A percentile compares a stretch with the other conserved stretches of the same genome.
Evolutionary conservation across 2,888 invertebrate species (phyloP).

Genomic region (Coelopa pilipes): DNA sequence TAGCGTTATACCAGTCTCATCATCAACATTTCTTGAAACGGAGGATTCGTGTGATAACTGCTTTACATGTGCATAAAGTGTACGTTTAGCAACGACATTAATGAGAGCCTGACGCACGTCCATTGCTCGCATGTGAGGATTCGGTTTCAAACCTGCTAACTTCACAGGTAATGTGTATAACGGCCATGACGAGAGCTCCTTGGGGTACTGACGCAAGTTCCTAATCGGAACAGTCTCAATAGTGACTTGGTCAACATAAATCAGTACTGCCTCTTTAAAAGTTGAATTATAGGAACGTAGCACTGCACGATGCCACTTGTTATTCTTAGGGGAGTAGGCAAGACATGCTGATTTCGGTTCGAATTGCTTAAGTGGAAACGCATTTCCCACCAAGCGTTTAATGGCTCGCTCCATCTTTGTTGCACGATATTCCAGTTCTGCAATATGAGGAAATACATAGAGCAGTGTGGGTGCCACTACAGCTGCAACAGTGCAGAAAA

Average conservation of each 20-base stretch:
- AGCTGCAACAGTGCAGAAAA: constrained; percentile 56
- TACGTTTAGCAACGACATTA: constrained; percentile 46
- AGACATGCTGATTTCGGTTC: constrained; percentile 70
- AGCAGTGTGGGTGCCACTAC: constrained; percentile 55
- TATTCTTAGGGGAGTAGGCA: constrained; percentile 72
- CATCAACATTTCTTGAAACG: neutral
- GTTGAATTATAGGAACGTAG: constrained; percentile 69
- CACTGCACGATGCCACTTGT: constrained; percentile 78
- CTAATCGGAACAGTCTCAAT: constrained; percentile 68
- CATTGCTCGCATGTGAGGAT: constrained; percentile 58
- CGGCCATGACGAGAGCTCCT: constrained; percentile 69
- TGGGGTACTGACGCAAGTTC: constrained; percentile 69
- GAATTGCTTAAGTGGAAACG: constrained; percentile 67
- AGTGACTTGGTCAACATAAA: constrained; percentile 83
- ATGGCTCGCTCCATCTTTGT: constrained; percentile 69
- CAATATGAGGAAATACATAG: constrained; percentile 57
- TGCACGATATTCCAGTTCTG: constrained; percentile 67
- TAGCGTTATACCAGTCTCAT: constrained; percentile 18
- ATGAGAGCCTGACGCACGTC: constrained; percentile 57
- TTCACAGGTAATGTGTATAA: constrained; percentile 69
- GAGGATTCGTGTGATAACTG: constrained; percentile 35
- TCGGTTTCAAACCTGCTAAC: constrained; percentile 66
- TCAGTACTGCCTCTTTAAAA: constrained; percentile 70
- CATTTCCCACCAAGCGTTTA: constrained; percentile 65
- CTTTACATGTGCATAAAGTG: constrained; percentile 52